Conservation (phyloP, 2,888 invertebrate species). For the Clivina fossor region DNA sequence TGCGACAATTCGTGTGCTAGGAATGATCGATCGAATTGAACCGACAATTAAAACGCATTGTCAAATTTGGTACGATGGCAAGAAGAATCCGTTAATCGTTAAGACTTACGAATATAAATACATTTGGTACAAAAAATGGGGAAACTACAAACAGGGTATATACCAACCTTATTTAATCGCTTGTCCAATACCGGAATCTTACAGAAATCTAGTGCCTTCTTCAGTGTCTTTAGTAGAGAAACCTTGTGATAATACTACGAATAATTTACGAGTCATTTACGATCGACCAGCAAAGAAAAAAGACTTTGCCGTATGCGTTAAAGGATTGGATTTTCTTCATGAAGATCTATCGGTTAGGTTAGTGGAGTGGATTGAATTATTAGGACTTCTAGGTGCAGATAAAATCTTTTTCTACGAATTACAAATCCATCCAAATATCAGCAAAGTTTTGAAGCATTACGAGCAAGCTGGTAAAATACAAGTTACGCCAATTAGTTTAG, state of each 20-base stretch:
- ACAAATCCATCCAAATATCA: constrained; percentile 89
- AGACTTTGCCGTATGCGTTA: constrained; percentile 90
- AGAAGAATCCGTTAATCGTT: constrained; percentile 77
- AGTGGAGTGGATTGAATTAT: constrained; percentile 92
- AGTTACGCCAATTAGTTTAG: constrained; percentile 79
- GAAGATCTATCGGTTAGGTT: constrained; percentile 87
- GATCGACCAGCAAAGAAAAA: constrained; percentile 71
- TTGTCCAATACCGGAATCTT: constrained; percentile 78
- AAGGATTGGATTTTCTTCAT: constrained; percentile 89
- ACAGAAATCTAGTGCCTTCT: constrained; percentile 72
- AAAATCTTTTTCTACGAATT: constrained; percentile 90
- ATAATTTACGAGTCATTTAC: constrained; percentile 80
- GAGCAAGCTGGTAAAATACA: constrained; percentile 61
- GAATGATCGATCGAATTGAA: constrained; percentile 86
- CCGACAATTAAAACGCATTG: constrained; percentile 81
- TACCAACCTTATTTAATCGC: constrained; percentile 90
- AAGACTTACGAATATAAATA: constrained; percentile 89
- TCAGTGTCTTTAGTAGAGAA: constrained; percentile 86
- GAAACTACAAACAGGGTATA: constrained; percentile 87
- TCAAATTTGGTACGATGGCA: constrained; percentile 87
- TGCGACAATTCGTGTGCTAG: constrained; percentile 78
- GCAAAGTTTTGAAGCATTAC: constrained; percentile 71
- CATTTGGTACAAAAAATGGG: constrained; percentile 94
- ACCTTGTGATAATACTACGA: constrained; percentile 82
- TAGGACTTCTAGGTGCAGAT: constrained; percentile 84